These are phyloP conservation scores for Porites lutea DNA, from an alignment of 64 coral and sea anemone species.

Conservation along the genomic window DNA sequence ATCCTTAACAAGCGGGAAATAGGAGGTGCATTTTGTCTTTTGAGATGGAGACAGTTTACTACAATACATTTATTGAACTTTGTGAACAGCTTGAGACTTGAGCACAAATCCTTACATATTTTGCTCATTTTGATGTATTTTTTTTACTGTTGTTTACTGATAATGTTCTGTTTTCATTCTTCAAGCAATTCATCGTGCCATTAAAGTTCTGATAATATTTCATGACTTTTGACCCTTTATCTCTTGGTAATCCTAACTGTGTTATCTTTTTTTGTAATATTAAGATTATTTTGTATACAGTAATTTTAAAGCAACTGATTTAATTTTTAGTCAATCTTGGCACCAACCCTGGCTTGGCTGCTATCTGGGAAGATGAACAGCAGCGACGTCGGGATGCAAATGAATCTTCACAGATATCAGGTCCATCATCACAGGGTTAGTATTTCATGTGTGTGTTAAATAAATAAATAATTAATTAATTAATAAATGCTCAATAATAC, in stretches of 20 bases:
- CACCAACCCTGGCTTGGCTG: constrained; percentile 84
- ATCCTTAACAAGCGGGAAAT: constrained; percentile 91
- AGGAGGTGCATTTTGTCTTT: constrained; percentile 40
- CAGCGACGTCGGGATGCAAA: constrained; percentile 81
- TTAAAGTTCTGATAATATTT: too few species aligned
- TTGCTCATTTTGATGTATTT: too few species aligned
- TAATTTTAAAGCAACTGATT: neutral
- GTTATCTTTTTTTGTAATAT: neutral
- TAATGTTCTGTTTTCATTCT: too few species aligned
- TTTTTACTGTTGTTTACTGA: too few species aligned
- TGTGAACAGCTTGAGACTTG: too few species aligned
- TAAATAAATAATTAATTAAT: neutral
- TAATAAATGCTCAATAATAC: too few species aligned
- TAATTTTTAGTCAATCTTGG: constrained; percentile 75
- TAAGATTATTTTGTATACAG: neutral
- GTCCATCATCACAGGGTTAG: constrained; percentile 82
- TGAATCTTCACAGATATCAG: constrained; percentile 62
- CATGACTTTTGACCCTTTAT: too few species aligned
- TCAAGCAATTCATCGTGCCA: too few species aligned
- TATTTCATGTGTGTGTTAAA: neutral
- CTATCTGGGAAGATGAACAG: constrained; percentile 97
- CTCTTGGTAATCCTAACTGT: too few species aligned
- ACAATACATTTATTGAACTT: too few species aligned
- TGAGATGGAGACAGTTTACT: neutral
- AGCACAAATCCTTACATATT: too few species aligned